A percentile compares a stretch with the other conserved stretches of the same genome.
Conservation (phyloP, 2,113 vertebrate genomes). For the Mus pahari region DNA sequence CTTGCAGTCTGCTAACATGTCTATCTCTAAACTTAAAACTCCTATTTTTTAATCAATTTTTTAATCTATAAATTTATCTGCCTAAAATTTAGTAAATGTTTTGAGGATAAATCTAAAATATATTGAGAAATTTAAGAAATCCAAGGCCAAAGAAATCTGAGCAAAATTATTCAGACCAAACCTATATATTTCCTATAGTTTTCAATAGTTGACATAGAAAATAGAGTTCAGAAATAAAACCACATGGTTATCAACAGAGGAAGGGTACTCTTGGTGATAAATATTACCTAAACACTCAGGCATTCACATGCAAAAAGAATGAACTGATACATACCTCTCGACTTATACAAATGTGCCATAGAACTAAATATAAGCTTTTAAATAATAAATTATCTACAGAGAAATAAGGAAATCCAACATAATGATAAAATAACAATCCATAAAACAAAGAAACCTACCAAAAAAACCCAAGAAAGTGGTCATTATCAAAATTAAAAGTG, state of each 20-base stretch:
- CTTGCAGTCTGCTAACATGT: neutral
- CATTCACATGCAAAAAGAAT: neutral
- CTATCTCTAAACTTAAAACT: neutral
- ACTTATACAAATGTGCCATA: neutral
- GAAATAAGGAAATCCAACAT: neutral
- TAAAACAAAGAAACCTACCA: neutral
- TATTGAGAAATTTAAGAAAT: neutral
- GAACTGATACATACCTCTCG: neutral
- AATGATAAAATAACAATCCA: neutral
- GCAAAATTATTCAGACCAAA: neutral
- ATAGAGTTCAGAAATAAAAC: neutral
- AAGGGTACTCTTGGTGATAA: neutral
- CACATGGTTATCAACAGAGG: neutral
- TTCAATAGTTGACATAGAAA: neutral
- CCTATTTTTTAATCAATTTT: neutral
- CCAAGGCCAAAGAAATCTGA: neutral
- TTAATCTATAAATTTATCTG: neutral
- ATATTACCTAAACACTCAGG: neutral
- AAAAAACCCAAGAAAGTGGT: neutral
- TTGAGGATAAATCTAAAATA: neutral
- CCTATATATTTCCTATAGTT: no score
- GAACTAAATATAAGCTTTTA: neutral
- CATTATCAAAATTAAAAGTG: neutral
- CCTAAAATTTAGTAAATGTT: neutral
- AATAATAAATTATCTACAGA: neutral